Evolutionary conservation across 2,797 vertebrate genomes (phyloP).

Genomic region (Salarias fasciatus): DNA sequence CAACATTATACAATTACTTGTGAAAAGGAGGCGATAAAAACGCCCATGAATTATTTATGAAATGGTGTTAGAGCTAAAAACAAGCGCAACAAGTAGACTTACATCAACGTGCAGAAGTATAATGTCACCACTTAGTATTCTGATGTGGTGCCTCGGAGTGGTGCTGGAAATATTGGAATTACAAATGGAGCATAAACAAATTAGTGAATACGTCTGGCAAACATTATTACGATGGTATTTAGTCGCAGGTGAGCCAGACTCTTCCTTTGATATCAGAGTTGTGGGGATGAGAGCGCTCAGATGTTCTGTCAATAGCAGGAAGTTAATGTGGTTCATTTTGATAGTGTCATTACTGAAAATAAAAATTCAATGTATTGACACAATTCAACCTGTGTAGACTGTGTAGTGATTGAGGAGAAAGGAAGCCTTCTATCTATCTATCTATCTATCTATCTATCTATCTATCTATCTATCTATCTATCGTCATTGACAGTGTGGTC

Average conservation of each 20-base stretch:
- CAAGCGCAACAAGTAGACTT: constrained; percentile 2
- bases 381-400: neutral
- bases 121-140: constrained; percentile 35
- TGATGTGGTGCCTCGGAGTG: constrained; percentile 15
- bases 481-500: too few species aligned
- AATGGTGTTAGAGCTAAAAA: neutral
- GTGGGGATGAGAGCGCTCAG: constrained; percentile 11
- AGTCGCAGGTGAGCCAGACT: constrained; percentile 24
- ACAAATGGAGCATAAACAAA: constrained; percentile 40
- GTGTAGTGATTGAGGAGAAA: neutral
- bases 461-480: too few species aligned
- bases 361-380: neutral
- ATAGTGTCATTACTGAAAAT: neutral
- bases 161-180: constrained; percentile 34
- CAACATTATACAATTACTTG: neutral
- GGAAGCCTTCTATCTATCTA: neutral
- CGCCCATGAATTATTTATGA: constrained; percentile 4
- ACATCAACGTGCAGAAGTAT: constrained; percentile 7
- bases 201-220: constrained; percentile 33
- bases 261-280: constrained; percentile 16
- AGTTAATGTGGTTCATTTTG: constrained; percentile 1
- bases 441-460: too few species aligned
- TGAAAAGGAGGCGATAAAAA: constrained; percentile 8
- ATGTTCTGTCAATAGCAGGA: constrained; percentile 10
- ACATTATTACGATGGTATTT: constrained; percentile 20